Evolutionary conservation across 1,140 invertebrate species (phyloP).

Genomic region (Eueides isabella): DNA sequence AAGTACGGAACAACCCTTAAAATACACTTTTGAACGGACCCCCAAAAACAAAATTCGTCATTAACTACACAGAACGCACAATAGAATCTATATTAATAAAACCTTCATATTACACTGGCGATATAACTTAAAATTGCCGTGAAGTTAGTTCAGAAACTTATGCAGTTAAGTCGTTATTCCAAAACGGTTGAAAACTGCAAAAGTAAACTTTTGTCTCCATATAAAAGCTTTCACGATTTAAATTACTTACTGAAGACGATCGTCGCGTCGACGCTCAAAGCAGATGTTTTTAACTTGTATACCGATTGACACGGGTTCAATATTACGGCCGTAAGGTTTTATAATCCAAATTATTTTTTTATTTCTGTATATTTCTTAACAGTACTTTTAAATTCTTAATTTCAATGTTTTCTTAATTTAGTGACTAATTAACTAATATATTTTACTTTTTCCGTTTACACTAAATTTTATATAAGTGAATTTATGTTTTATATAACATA

Average conservation of each 20-base stretch:
- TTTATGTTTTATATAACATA: no score
- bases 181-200: constrained; percentile 10
- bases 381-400: no score
- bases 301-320: neutral
- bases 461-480: no score
- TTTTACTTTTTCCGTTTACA: no score
- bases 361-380: no score
- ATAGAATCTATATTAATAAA: neutral
- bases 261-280: neutral
- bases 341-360: no score
- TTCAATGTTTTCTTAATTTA: no score
- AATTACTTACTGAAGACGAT: constrained; percentile 10
- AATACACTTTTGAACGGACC: no score
- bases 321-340: neutral
- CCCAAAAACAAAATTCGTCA: neutral
- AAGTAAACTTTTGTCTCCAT: constrained; percentile 13
- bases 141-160: constrained; percentile 1
- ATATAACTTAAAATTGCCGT: constrained; percentile 8
- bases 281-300: neutral
- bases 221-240: constrained; percentile 11
- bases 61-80: neutral
- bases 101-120: neutral
- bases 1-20: no score
- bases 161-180: constrained; percentile 3
- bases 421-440: no score